A percentile compares a stretch with the other conserved stretches of the same genome.
Conservation (phyloP, 64 coral and sea anemone genomes). For the Anthopleura sola region DNA sequence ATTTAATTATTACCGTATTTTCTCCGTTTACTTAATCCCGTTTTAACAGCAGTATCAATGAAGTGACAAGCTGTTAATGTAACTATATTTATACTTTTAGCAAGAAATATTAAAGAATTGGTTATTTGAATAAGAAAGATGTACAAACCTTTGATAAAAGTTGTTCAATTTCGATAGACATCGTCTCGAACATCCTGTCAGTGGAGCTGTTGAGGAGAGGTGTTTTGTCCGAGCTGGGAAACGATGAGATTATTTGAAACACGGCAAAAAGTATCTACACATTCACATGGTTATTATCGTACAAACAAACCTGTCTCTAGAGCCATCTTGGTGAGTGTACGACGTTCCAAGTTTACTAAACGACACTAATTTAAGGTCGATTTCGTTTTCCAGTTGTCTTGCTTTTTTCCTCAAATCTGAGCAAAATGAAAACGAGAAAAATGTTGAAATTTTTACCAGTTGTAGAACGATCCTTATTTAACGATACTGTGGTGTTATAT, state of each 20-base stretch:
- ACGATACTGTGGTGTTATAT: not conserved
- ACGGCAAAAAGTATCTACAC: not conserved
- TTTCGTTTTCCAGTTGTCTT: constrained; percentile 97
- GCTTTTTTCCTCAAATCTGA: constrained; percentile 94
- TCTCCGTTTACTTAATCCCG: no score
- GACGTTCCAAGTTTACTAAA: constrained; percentile 95
- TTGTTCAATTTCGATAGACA: constrained; percentile 96
- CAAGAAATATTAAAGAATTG: not conserved
- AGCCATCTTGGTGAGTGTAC: constrained; percentile 70
- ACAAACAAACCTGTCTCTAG: constrained; percentile 53
- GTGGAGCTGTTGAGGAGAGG: constrained; percentile 83
- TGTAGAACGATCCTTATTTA: not conserved
- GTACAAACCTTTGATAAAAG: constrained; percentile 81
- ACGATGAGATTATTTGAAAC: constrained; percentile 12
- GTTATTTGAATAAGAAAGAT: not conserved
- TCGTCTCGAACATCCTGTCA: constrained; percentile 95
- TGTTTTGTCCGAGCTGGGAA: constrained; percentile 72
- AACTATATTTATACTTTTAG: not conserved
- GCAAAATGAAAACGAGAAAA: not conserved
- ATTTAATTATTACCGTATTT: no score
- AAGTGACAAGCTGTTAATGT: no score
- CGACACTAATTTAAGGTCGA: constrained; percentile 95
- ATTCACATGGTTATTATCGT: not conserved
- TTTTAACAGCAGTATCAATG: no score
- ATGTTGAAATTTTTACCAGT: not conserved